Evolutionary conservation across 2,888 invertebrate species (phyloP).

Genomic region (Salpingus planirostris): DNA sequence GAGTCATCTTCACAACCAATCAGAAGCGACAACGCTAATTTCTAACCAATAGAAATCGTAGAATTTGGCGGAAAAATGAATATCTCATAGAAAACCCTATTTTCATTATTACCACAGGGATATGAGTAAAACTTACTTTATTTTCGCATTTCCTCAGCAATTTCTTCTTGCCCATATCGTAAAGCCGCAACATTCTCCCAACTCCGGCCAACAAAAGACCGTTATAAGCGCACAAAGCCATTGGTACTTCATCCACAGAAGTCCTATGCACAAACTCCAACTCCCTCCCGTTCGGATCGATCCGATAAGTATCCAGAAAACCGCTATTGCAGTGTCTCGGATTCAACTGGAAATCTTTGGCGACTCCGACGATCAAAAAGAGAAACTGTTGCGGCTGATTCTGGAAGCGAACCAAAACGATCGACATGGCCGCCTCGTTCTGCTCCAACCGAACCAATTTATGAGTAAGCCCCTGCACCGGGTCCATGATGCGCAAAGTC

Average conservation of each 20-base stretch:
- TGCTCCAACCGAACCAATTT: slow-evolving; percentile 79
- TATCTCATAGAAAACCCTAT: too few relatives aligned
- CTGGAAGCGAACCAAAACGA: slow-evolving; percentile 53
- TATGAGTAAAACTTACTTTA: slow-evolving; percentile 55
- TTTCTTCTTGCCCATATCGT: slow-evolving; percentile 96
- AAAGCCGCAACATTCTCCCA: slow-evolving; percentile 83
- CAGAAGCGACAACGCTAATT: too few relatives aligned
- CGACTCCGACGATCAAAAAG: slow-evolving; percentile 80
- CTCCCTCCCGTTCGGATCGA: slow-evolving; percentile 67
- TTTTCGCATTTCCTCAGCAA: slow-evolving; percentile 96
- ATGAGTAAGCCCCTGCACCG: slow-evolving; percentile 70
- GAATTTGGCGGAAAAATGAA: too few relatives aligned
- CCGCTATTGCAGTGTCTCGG: slow-evolving; percentile 78
- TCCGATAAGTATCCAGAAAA: slow-evolving; percentile 79
- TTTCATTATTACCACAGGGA: too few relatives aligned
- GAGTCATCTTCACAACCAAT: too few relatives aligned
- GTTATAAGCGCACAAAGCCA: slow-evolving; percentile 83
- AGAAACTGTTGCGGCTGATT: slow-evolving; percentile 40
- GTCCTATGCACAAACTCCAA: slow-evolving; percentile 93
- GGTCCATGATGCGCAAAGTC: slow-evolving; percentile 77
- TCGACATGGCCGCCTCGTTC: slow-evolving; percentile 91
- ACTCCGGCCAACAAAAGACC: slow-evolving; percentile 88
- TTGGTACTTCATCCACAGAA: slow-evolving; percentile 70
- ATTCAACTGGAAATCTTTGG: slow-evolving; percentile 81
- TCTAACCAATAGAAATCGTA: too few relatives aligned